Percentiles rank a stretch among this genome's conserved stretches.
Conservation (phyloP, 1,140 invertebrate species). For the Drosophila baimaii region DNA sequence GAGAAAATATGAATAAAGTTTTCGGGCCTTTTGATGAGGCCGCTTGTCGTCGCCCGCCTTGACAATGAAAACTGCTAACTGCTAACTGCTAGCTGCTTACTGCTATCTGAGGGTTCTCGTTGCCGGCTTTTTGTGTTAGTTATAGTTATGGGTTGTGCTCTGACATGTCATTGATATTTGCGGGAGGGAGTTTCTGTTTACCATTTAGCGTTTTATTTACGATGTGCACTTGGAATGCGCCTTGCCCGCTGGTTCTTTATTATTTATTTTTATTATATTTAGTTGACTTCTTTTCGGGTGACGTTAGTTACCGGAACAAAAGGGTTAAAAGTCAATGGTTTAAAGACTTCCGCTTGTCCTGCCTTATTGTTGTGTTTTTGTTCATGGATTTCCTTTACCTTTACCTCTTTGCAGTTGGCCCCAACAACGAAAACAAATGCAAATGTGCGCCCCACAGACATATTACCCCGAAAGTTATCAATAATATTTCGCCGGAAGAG, state of each 20-base stretch:
- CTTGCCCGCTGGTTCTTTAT: conserved; percentile 47
- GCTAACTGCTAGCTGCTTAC: conserved; percentile 34
- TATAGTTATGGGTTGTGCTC: conserved; percentile 33
- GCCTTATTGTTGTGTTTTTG: conserved; percentile 32
- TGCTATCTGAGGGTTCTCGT: conserved; percentile 39
- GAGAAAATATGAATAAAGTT: conserved; percentile 77
- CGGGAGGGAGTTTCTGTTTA: conserved; percentile 33
- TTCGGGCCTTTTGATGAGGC: conserved; percentile 70
- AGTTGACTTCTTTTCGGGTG: conserved; percentile 38
- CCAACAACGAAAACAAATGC: conserved; percentile 69
- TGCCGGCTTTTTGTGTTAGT: conserved; percentile 38
- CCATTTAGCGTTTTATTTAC: conserved; percentile 69
- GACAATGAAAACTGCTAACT: conserved; percentile 81
- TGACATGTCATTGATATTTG: conserved; percentile 31
- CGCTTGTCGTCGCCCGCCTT: conserved; percentile 68
- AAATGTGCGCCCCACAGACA: conserved; percentile 71
- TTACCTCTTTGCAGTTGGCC: conserved; percentile 62
- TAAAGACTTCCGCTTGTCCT: conserved; percentile 46
- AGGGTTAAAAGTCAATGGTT: conserved; percentile 79
- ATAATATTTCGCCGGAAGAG: conserved; percentile 47
- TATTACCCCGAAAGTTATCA: conserved; percentile 71
- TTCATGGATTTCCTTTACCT: conserved; percentile 28
- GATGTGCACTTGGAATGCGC: conserved; percentile 71
- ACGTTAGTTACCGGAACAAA: conserved; percentile 33
- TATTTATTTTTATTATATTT: conserved; percentile 38